Percentiles rank a stretch among this genome's conserved stretches.
phyloP scores from a whole-genome alignment of 2,113 vertebrate genomes.

The Corythornis vintsioides region DNA sequence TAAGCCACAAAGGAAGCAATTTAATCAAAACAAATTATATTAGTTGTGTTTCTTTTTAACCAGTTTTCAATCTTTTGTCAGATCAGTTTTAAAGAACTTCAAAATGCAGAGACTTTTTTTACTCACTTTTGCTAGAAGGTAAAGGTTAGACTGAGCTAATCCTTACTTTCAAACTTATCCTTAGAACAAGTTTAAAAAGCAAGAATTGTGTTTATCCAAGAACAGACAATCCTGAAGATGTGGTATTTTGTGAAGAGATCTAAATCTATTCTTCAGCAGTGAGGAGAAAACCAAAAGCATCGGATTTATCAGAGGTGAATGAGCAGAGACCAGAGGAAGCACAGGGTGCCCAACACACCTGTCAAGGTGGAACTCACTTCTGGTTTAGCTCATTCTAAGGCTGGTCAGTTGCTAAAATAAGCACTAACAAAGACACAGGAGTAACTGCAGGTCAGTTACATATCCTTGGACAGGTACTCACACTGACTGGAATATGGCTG shows the following conservation, averaged over 20 bases:
- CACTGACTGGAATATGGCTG: conserved; percentile 83
- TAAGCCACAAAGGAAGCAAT: neutral
- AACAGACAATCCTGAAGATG: neutral
- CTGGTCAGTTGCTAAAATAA: neutral
- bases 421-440: neutral
- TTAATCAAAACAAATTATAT: neutral
- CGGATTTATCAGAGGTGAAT: neutral
- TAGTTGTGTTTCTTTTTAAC: neutral
- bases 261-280: neutral
- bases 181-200: neutral
- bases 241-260: neutral
- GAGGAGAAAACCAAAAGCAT: neutral
- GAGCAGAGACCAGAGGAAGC: neutral
- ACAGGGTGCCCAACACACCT: neutral
- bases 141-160: neutral
- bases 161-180: neutral
- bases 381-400: neutral
- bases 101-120: neutral
- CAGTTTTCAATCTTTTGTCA: neutral
- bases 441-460: neutral
- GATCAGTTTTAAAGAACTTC: neutral
- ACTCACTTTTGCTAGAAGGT: neutral
- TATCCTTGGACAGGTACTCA: conserved; percentile 57
- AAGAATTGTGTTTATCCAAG: neutral
- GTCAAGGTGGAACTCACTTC: neutral